Evolutionary conservation across 2,888 invertebrate genomes (phyloP), one percentile per base, ranked within the genome.

Genomic region (Altica lythri): DNA sequence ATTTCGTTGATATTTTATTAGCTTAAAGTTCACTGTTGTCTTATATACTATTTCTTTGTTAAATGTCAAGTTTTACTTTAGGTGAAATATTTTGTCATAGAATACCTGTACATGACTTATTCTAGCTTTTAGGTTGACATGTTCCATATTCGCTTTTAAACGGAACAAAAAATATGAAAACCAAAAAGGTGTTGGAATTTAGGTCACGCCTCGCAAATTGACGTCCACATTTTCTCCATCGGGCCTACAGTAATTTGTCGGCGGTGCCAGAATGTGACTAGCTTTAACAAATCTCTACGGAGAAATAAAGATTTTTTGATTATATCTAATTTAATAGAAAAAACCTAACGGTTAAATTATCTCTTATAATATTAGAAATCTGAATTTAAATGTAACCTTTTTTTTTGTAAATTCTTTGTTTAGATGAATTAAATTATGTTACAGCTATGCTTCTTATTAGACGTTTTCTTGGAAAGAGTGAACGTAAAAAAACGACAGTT

Each of bases 161-260:
- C 14, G 25, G 42, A 42, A 42, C 42, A 42, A 42, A 42, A 42
- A 25, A 14, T n/a, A 34, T 42, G 25, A 42, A 42, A 42, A 42
- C 25, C 42, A 25, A 25, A 22, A 38, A 42, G 42, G 42, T 42
- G 42, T 42, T 42, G 30, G 30, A 6, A 44, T 44, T 29, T 30
- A 10, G 30, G 50, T 50, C 50, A 50, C 50, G 50, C 42, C 25
- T 44, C 35, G 27, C 43, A 50, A 50, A 50, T 50, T 42, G 42
- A 42, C 29, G 50, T 50, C 49, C 49, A 17, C 30, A 22, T 42
- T 49, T 40, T 44, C 34, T 30, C 25, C 16, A 22, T 40, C 52
- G 14, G 30, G 29, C 40, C 40, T 32, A 16, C 40, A 52, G 46
- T 52, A 52, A 52, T 52, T 30, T 46, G 46, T 25, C 40, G 45